Evolutionary conservation across 2,888 invertebrate genomes (phyloP), one percentile per base, ranked within the genome.

Genomic region (Macaria notata): DNA sequence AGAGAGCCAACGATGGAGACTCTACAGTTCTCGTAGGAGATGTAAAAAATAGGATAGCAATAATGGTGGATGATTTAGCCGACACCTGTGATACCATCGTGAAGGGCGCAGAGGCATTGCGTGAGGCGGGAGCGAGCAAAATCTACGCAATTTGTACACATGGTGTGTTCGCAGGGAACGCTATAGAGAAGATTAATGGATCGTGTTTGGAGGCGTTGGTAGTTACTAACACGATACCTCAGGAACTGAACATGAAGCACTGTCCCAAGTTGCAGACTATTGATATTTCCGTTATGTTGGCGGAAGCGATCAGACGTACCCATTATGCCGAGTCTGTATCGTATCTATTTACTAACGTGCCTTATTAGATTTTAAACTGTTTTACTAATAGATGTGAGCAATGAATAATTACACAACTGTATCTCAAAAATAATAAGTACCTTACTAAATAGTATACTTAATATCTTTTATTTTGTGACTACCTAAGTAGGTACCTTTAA

Each of bases 291-390:
- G 98, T 98, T 95, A 99, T 99, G 95, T 95, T 99, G 78, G 99
- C 99, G 9, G 99, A 99, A 88, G 99, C 99, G 52, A 98, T 99
- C 63, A 94, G 99, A 76, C 94, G 99, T 78, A 99, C 98, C 63
- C 99, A 99, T 90, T 99, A 99, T 81, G 99, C 99, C 53, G 99
- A 99, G 93, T 98, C 98, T 51, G 99, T 99, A 51, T 99, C 99
- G 57, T 99, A 99, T 92, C 94, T 99, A 66, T 99, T 99, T 91
- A 98, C 97, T 63, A 98, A 99, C 92, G 98, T 99, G 83, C 99
- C 99, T 68, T 97, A 97, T 92, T 97, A 93, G 77, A 58, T 44
- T 8, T 51, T 31, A 48, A 53, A 38, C 36, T 47, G 51, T 36
- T 45, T 45, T 8, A 36, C 7, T 19, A 19, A 19, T 19, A 19